These are phyloP conservation scores for Astropecten irregularis DNA, from an alignment of 53 echinoderm and acorn worm species.

Conservation along the genomic window DNA sequence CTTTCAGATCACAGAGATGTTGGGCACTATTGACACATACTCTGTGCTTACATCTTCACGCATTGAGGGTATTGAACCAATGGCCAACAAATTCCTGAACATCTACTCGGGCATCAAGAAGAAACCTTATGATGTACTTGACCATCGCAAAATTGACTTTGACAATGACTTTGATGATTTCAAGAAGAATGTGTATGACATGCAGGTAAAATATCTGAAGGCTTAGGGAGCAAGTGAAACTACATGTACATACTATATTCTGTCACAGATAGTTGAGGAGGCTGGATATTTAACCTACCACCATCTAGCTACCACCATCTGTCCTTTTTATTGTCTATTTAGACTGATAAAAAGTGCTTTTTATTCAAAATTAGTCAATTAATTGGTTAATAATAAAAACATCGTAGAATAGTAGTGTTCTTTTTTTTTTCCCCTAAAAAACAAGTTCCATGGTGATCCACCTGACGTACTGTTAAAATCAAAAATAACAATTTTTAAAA, in stretches of 20 bases:
- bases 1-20: conserved; percentile 85
- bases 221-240: too few relatives aligned
- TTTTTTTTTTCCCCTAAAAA: too few relatives aligned
- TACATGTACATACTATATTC: too few relatives aligned
- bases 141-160: conserved; percentile 93
- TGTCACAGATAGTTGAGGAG: too few relatives aligned
- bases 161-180: conserved; percentile 97
- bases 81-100: conserved; percentile 86
- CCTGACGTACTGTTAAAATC: too few relatives aligned
- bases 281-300: not conserved
- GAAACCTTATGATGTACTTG: conserved; percentile 95
- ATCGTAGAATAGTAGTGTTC: too few relatives aligned
- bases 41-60: conserved; percentile 83
- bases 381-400: too few relatives aligned
- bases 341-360: too few relatives aligned
- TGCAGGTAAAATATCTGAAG: conserved; percentile 76
- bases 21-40: conserved; percentile 86
- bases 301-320: not conserved
- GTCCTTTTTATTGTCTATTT: not conserved
- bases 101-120: conserved; percentile 92
- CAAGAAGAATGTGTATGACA: conserved; percentile 82
- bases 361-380: too few relatives aligned
- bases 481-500: too few relatives aligned
- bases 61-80: conserved; percentile 95
- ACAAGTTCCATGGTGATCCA: too few relatives aligned